phyloP scores from a whole-genome alignment of 2,797 vertebrate species.

The Zonotrichia albicollis region DNA sequence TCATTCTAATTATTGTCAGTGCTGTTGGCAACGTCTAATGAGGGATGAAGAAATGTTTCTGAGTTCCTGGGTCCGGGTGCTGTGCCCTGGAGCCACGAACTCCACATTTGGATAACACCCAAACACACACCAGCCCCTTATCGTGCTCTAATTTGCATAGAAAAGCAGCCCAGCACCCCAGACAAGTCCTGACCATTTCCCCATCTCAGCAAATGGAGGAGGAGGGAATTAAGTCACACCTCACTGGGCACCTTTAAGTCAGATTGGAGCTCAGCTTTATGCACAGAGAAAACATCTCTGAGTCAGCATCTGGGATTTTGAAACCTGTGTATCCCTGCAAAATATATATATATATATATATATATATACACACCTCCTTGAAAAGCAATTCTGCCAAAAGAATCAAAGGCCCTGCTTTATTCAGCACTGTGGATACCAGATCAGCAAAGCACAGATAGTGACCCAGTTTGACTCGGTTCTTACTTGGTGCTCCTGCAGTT shows the following conservation, averaged over 20 bases:
- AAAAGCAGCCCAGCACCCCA: neutral
- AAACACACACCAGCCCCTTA: neutral
- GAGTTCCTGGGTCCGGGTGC: neutral
- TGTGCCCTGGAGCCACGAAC: neutral
- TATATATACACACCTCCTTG: neutral
- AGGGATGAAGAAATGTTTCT: neutral
- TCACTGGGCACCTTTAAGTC: neutral
- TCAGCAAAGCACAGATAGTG: neutral
- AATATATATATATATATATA: neutral
- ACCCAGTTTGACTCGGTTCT: neutral
- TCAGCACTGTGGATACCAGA: neutral
- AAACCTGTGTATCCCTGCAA: neutral
- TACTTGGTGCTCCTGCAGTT: neutral
- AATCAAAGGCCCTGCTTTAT: neutral
- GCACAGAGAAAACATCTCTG: neutral
- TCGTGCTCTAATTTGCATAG: neutral
- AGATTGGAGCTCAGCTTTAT: neutral
- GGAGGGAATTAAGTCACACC: neutral
- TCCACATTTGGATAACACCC: neutral
- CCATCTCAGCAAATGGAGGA: neutral
- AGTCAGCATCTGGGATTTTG: neutral
- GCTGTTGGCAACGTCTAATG: neutral
- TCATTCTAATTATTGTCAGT: neutral
- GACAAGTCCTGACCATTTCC: neutral
- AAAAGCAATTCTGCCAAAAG: neutral